These are phyloP conservation scores for Trachelus iudaicus DNA, from an alignment of 2,888 invertebrate species.

Conservation along the genomic window DNA sequence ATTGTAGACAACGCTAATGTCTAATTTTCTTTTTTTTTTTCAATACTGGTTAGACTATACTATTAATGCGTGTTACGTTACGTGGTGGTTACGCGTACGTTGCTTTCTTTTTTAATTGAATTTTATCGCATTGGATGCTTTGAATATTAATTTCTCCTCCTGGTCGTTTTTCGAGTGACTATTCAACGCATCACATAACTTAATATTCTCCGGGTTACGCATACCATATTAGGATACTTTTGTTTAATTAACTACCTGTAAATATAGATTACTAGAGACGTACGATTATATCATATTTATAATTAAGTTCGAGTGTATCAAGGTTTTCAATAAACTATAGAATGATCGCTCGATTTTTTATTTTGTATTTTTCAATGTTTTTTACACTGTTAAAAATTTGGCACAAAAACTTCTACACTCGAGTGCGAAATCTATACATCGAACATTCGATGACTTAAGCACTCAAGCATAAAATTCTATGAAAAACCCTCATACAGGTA, in stretches of 20 bases:
- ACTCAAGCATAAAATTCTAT: too few relatives aligned
- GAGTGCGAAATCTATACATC: too few relatives aligned
- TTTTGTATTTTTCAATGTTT: not conserved
- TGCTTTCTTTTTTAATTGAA: not conserved
- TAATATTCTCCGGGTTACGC: slow-evolving; percentile 34
- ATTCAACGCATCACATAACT: slow-evolving; percentile 26
- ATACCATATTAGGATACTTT: slow-evolving; percentile 37
- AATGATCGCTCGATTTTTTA: slow-evolving; percentile 2
- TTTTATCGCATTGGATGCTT: not conserved
- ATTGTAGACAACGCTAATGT: not conserved
- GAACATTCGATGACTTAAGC: too few relatives aligned
- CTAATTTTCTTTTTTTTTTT: not conserved
- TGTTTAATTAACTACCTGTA: slow-evolving; percentile 53
- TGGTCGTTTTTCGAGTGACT: slow-evolving; percentile 47
- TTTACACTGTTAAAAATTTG: too few relatives aligned
- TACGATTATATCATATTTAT: slow-evolving; percentile 52
- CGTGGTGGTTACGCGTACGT: not conserved
- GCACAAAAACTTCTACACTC: too few relatives aligned
- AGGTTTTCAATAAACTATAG: slow-evolving; percentile 56
- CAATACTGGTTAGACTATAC: not conserved
- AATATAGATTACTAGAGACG: slow-evolving; percentile 49
- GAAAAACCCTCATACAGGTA: too few relatives aligned
- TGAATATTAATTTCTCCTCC: slow-evolving; percentile 65
- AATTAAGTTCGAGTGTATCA: slow-evolving; percentile 54
- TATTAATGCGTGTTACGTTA: not conserved